Evolutionary conservation across 2,113 vertebrate genomes (phyloP).

Genomic region (Callocephalon fimbriatum): DNA sequence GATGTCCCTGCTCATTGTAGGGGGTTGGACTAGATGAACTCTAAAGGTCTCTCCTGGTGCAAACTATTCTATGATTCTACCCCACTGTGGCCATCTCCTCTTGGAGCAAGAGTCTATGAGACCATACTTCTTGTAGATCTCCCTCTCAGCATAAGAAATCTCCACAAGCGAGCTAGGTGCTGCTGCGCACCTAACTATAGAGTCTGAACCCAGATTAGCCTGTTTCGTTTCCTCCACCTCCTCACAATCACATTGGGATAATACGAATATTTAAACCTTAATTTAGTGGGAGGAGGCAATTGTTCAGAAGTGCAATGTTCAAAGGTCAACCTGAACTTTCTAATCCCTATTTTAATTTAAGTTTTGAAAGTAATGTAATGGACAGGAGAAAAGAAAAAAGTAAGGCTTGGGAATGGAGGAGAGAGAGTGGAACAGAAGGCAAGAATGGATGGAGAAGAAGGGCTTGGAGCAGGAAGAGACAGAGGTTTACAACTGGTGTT

Average conservation of each 20-base stretch:
- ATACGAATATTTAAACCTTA: not conserved
- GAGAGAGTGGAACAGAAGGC: not conserved
- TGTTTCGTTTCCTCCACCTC: not conserved
- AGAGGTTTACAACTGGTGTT: not conserved
- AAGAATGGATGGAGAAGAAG: not conserved
- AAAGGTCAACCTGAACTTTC: not conserved
- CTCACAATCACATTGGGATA: not conserved
- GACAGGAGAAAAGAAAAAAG: not conserved
- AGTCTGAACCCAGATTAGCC: not conserved
- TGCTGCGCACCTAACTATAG: fast-evolving
- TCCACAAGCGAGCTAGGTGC: fast-evolving
- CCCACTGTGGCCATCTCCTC: not conserved
- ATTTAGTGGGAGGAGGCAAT: not conserved
- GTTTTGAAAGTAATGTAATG: not conserved
- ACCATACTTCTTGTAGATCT: not conserved
- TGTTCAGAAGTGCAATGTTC: fast-evolving
- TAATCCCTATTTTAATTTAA: fast-evolving
- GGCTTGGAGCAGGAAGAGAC: not conserved
- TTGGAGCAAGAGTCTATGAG: not conserved
- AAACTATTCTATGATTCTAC: not conserved
- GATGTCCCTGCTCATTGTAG: not conserved
- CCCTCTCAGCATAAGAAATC: not conserved
- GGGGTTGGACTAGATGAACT: not conserved
- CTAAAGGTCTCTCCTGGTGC: not conserved
- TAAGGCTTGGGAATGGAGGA: not conserved